A percentile compares a stretch with the other conserved stretches of the same genome.
Evolutionary conservation across 2,797 vertebrate species (phyloP).

Genomic region (Limosa lapponica): DNA sequence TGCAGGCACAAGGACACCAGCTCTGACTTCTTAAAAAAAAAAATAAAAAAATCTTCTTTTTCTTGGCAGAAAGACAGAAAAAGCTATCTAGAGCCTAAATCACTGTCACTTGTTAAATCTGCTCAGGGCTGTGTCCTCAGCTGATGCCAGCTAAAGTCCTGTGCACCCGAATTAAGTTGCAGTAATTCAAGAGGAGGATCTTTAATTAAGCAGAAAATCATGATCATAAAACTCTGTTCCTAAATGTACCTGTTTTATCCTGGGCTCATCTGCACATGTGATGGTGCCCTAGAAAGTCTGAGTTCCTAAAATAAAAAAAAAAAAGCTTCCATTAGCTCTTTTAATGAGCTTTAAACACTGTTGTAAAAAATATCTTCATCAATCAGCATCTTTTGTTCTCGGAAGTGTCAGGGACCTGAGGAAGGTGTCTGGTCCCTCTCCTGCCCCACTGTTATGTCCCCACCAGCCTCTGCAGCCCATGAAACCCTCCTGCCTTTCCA

Average conservation of each 20-base stretch:
- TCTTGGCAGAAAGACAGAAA: background rate
- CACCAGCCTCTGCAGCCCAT: background rate
- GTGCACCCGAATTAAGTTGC: background rate
- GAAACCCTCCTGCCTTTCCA: background rate
- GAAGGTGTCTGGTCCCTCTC: background rate
- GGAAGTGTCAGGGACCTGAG: fast-evolving
- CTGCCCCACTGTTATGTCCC: background rate
- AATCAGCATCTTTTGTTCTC: background rate
- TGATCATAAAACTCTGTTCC: background rate
- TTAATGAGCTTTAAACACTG: background rate
- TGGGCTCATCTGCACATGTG: background rate
- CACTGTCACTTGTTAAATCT: background rate
- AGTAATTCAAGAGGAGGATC: constrained; percentile 46
- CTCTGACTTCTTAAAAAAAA: background rate
- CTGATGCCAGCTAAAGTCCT: background rate
- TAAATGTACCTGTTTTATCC: background rate
- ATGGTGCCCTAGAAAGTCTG: background rate
- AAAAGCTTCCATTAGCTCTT: background rate
- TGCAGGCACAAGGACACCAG: background rate
- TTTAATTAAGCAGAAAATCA: constrained; percentile 52
- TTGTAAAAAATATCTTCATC: background rate
- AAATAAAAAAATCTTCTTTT: background rate
- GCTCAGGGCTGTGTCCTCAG: background rate
- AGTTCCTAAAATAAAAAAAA: background rate
- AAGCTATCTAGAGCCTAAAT: background rate